Evolutionary conservation across 1,140 invertebrate genomes (phyloP), one percentile per base, ranked within the genome.

Genomic region (Zophobas atratus): DNA sequence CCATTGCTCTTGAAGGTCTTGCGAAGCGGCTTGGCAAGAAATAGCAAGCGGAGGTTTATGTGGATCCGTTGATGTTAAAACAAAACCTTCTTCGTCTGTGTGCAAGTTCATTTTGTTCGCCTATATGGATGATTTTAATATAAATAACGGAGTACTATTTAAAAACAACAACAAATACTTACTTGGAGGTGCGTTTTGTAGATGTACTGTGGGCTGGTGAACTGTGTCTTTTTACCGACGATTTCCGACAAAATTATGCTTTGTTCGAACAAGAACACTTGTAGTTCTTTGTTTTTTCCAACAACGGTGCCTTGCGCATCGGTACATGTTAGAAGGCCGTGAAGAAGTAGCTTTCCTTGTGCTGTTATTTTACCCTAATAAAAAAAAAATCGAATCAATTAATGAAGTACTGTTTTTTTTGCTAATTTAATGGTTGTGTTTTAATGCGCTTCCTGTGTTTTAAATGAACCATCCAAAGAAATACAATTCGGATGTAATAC

Each of bases 251-350:
- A 98, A 82, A 99, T 98, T 78, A 99, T 96, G 84, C 95, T 98
- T 88, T 99, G 98, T 87, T 99, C 97, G 87, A 99, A 99, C 2
- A 99, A 91, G 88, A 99, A 99, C 36, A 99, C 96, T 87, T 98
- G 95, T 81, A 98, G 90, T 82, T 99, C 98, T 83, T 96, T 96
- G 55, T 91, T 91, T 86, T 93, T 94, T 76, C 92, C 91, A 46
- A 90, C 89, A 75, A 88, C 87, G 81, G 91, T 84, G 88, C 83
- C 82, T 87, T 88, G 89, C 2, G 92, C 88, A 83, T 97, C 98
- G 32, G 92, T 89, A 80, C 98, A 97, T 43, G 91, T 86, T 67
- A 99, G 87, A 46, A 93, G 92, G 72, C 98, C 98, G 86, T 98
- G 97, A 67, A 98, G 88, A 49, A 99, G 87, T 60, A 99, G 89